Conservation (phyloP, 2,888 invertebrate species). For the Priocnemis perturbator region DNA sequence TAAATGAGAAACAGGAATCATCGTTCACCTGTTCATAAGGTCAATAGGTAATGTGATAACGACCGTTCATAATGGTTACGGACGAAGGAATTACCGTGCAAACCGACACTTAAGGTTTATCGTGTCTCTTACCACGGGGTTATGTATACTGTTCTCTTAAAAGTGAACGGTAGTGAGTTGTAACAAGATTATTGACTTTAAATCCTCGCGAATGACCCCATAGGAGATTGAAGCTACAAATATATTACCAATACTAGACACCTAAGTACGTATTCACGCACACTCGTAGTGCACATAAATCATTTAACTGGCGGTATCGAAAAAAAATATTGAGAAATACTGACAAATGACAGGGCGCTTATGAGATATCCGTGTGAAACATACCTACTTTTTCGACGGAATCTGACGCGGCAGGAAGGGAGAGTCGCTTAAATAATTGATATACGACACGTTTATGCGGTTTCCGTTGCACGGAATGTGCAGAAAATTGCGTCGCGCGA, state of each 20-base stretch:
- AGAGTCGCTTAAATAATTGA: too few species aligned
- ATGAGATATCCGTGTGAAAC: too few species aligned
- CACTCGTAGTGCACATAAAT: conserved; percentile 24
- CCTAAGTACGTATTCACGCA: conserved; percentile 9
- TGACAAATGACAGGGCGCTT: too few species aligned
- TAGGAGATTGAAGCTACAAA: conserved; percentile 60
- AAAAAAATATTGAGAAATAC: too few species aligned
- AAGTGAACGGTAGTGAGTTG: conserved; percentile 62
- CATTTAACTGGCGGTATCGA: conserved; percentile 14
- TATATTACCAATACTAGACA: conserved; percentile 53
- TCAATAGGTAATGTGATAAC: conserved; percentile 62
- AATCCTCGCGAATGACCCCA: conserved; percentile 60
- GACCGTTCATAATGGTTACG: conserved; percentile 61
- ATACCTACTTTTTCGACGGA: too few species aligned
- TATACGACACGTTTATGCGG: too few species aligned
- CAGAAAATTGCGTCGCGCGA: too few species aligned
- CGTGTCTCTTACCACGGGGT: conserved; percentile 61
- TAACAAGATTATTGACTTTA: conserved; percentile 64
- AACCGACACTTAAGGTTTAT: conserved; percentile 63
- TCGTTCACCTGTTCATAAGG: conserved; percentile 59
- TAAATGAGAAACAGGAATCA: conserved; percentile 37
- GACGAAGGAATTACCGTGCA: conserved; percentile 61
- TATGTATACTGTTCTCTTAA: conserved; percentile 63
- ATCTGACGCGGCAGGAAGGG: too few species aligned
- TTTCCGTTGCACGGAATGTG: too few species aligned